Evolutionary conservation across 1,140 invertebrate genomes (phyloP).

Genomic region (Tyrophagus putrescentiae): DNA sequence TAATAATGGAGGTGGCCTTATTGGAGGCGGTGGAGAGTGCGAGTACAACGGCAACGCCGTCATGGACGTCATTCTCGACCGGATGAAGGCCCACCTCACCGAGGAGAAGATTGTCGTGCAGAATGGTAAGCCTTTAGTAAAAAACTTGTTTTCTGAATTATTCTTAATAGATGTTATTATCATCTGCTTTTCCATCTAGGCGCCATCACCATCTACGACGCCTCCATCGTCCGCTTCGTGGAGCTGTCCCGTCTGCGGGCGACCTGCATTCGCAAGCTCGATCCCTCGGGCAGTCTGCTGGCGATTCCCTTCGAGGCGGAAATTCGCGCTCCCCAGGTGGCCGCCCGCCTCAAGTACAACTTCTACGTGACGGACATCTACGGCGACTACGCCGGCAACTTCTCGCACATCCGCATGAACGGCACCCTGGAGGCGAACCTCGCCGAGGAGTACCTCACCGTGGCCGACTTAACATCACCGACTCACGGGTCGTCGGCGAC

Average conservation of each 20-base stretch:
- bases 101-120: slow-evolving; percentile 16
- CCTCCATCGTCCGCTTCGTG: background rate
- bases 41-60: slow-evolving; percentile 11
- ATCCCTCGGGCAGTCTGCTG: background rate
- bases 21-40: too few relatives aligned
- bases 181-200: background rate
- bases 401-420: slow-evolving; percentile 13
- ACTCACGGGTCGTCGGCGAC: background rate
- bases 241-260: background rate
- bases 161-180: background rate
- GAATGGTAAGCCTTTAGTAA: slow-evolving; percentile 13
- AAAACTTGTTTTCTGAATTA: too few relatives aligned
- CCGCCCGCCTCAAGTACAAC: background rate
- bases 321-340: slow-evolving; percentile 1
- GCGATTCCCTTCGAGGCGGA: slow-evolving; percentile 11
- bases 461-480: slow-evolving; percentile 3
- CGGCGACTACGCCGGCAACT: slow-evolving; percentile 5
- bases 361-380: slow-evolving; percentile 9
- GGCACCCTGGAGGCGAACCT: slow-evolving; percentile 2
- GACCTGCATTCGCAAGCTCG: background rate
- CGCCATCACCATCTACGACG: background rate
- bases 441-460: background rate
- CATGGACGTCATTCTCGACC: slow-evolving; percentile 10
- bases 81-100: slow-evolving; percentile 4
- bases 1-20: too few relatives aligned